phyloP scores from a whole-genome alignment of 2,797 vertebrate species.

The Eleutherodactylus coqui region DNA sequence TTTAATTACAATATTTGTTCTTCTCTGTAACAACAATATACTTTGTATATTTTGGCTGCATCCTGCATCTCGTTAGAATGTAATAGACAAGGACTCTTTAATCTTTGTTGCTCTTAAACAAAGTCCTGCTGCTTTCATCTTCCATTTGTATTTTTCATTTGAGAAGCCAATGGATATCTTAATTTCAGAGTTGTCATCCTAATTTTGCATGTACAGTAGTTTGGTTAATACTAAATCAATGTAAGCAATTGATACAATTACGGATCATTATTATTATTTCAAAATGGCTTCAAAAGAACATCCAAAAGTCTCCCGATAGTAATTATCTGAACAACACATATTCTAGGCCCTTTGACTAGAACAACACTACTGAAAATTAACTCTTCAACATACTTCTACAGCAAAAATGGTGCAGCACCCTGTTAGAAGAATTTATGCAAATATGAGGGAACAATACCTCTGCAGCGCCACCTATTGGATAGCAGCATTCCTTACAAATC shows the following conservation, averaged over 20 bases:
- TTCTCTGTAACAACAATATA: constrained; percentile 12
- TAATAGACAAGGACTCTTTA: constrained; percentile 31
- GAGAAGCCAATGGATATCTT: not conserved
- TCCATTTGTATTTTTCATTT: not conserved
- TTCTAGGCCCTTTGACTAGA: not conserved
- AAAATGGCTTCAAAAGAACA: not conserved
- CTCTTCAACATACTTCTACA: no score
- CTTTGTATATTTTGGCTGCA: constrained; percentile 36
- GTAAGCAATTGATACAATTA: not conserved
- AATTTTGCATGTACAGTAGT: not conserved
- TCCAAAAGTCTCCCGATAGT: not conserved
- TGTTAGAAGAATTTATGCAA: no score
- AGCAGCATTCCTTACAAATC: no score
- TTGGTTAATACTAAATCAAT: not conserved
- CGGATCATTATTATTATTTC: not conserved
- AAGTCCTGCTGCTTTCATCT: not conserved
- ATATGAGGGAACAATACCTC: no score
- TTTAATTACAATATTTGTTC: constrained; percentile 21
- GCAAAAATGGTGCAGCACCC: no score
- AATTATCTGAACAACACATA: not conserved
- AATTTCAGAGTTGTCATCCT: not conserved
- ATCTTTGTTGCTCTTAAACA: constrained; percentile 10
- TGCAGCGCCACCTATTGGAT: no score
- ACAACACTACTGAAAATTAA: not conserved
- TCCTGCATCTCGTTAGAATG: constrained; percentile 23